phyloP scores from a whole-genome alignment of 2,888 invertebrate species.

The Nowickia ferox region DNA sequence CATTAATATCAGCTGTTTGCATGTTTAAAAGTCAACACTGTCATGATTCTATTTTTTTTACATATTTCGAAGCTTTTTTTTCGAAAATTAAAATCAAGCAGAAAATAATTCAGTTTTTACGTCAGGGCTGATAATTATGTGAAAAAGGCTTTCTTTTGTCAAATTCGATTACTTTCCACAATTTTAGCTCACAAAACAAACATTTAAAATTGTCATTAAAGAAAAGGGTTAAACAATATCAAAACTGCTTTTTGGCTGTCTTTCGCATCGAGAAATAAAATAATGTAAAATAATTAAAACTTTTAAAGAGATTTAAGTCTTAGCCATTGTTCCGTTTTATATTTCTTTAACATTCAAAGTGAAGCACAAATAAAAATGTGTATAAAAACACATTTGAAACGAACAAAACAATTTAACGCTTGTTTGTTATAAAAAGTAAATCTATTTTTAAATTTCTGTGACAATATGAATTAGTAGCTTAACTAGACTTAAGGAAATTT shows the following conservation, averaged over 20 bases:
- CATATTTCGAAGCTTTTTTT: not conserved
- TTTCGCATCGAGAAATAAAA: not conserved
- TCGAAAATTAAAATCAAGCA: not conserved
- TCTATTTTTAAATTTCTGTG: no score
- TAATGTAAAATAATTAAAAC: not conserved
- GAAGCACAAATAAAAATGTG: no score
- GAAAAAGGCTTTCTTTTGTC: not conserved
- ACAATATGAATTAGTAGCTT: no score
- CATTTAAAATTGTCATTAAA: not conserved
- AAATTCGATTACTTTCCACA: not conserved
- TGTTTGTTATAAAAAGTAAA: no score
- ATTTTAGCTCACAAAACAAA: not conserved
- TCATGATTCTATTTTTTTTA: not conserved
- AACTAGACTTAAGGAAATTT: no score
- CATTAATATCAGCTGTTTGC: conserved; percentile 28
- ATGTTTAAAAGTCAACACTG: conserved; percentile 34
- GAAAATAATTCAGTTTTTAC: not conserved
- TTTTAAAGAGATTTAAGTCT: not conserved
- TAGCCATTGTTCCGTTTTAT: not conserved
- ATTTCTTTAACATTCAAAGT: no score
- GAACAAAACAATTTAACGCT: no score
- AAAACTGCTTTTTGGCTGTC: not conserved
- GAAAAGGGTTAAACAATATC: not conserved
- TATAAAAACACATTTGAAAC: no score
- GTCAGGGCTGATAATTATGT: not conserved